phyloP scores from a whole-genome alignment of 2,888 invertebrate genomes.

The Megaustenia siamemsis region DNA sequence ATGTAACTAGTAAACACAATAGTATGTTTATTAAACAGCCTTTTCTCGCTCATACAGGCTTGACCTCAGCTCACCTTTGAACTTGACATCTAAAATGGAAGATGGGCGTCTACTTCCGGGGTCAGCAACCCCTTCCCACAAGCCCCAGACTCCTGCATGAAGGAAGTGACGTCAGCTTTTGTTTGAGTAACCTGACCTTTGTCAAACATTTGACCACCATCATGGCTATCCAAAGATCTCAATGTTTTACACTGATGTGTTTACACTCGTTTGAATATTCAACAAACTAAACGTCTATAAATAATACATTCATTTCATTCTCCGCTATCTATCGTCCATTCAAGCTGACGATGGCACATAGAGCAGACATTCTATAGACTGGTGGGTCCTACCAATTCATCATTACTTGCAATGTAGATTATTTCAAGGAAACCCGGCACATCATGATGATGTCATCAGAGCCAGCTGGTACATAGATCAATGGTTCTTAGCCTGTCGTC shows the following conservation, averaged over 20 bases:
- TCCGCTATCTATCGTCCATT: no score
- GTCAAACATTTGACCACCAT: background rate
- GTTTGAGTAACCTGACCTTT: background rate
- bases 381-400: no score
- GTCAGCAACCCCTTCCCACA: conserved; percentile 39
- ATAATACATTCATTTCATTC: no score
- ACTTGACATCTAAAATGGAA: conserved; percentile 54
- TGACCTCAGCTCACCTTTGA: conserved; percentile 51
- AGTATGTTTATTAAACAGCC: background rate
- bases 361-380: no score
- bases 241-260: conserved; percentile 1
- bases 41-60: conserved; percentile 32
- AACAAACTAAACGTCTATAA: no score
- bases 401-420: no score
- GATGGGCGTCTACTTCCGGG: conserved; percentile 29
- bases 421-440: no score
- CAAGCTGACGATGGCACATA: no score
- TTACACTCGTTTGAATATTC: background rate
- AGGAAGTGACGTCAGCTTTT: background rate
- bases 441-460: no score
- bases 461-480: no score
- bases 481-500: no score
- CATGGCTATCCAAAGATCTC: conserved; percentile 18
- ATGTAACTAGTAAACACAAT: no score
- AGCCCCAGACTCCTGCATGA: conserved; percentile 46